Percentiles rank a stretch among this genome's conserved stretches.
phyloP scores from a whole-genome alignment of 2,888 invertebrate species.

The Hirtodrosophila histrioides region DNA sequence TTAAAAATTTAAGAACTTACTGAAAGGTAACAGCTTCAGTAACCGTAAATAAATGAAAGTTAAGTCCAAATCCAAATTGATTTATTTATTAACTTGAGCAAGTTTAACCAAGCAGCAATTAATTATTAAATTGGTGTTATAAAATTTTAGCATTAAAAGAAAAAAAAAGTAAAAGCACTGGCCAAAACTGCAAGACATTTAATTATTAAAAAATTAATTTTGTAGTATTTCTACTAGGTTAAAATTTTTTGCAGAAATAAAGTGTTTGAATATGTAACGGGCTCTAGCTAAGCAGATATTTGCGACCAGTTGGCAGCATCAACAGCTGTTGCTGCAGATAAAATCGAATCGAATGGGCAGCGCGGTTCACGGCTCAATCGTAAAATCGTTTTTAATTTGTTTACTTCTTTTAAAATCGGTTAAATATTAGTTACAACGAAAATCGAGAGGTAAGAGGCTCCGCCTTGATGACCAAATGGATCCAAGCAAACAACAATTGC shows the following conservation, averaged over 20 bases:
- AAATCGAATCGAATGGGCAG: slow-evolving; percentile 32
- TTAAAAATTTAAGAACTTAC: slow-evolving; percentile 58
- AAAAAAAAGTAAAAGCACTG: no score
- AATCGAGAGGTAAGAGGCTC: slow-evolving; percentile 8
- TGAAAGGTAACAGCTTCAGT: background rate
- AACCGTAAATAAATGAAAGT: background rate
- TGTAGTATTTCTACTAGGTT: no score
- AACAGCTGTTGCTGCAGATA: slow-evolving; percentile 41
- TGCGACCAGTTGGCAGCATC: slow-evolving; percentile 38
- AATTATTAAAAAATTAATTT: no score
- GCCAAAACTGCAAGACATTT: no score
- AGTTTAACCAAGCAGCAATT: background rate
- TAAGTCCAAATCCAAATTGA: background rate
- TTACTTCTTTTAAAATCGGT: slow-evolving; percentile 35
- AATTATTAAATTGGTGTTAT: no score
- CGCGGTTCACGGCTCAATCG: slow-evolving; percentile 7
- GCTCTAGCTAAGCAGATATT: background rate
- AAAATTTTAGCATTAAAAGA: no score
- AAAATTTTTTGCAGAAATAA: no score
- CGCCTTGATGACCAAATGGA: slow-evolving; percentile 53
- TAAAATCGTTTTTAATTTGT: slow-evolving; percentile 46
- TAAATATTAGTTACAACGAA: slow-evolving; percentile 3
- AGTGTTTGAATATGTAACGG: slow-evolving; percentile 4
- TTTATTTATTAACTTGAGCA: background rate
- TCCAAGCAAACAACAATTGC: slow-evolving; percentile 37